Conservation (phyloP, 2,113 vertebrate species). For the Sorex araneus region DNA sequence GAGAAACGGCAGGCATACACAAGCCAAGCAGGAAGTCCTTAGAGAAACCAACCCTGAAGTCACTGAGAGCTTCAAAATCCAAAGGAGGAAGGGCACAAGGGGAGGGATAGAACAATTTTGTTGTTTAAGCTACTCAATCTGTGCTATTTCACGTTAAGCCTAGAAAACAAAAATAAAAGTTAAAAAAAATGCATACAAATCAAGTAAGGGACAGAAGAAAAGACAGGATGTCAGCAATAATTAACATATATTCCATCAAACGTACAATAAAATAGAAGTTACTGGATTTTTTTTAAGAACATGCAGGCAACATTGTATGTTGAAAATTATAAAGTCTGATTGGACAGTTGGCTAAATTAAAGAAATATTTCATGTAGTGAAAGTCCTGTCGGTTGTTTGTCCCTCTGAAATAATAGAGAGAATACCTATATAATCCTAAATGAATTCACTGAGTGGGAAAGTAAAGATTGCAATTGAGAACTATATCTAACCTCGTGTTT, state of each 20-base stretch:
- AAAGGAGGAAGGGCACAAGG: too few species aligned
- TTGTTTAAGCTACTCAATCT: too few species aligned
- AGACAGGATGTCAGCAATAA: too few species aligned
- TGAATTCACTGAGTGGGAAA: not conserved
- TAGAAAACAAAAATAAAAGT: too few species aligned
- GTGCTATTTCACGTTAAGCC: too few species aligned
- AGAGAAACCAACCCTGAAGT: not conserved
- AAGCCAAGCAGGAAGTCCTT: not conserved
- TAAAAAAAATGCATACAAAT: too few species aligned
- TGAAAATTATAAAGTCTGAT: not conserved
- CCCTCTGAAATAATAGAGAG: not conserved
- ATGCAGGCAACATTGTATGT: not conserved
- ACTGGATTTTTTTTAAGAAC: not conserved
- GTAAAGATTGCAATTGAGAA: not conserved
- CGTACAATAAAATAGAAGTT: too few species aligned
- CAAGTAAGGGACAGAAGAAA: too few species aligned
- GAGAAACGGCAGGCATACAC: not conserved
- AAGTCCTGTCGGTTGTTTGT: not conserved
- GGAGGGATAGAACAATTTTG: too few species aligned
- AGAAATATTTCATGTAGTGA: not conserved
- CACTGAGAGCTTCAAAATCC: not conserved
- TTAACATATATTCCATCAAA: too few species aligned
- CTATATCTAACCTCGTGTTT: too few species aligned
- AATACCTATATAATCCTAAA: not conserved
- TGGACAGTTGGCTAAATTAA: not conserved